phyloP scores from a whole-genome alignment of 1,140 invertebrate genomes.

The Drosophila eugracilis region DNA sequence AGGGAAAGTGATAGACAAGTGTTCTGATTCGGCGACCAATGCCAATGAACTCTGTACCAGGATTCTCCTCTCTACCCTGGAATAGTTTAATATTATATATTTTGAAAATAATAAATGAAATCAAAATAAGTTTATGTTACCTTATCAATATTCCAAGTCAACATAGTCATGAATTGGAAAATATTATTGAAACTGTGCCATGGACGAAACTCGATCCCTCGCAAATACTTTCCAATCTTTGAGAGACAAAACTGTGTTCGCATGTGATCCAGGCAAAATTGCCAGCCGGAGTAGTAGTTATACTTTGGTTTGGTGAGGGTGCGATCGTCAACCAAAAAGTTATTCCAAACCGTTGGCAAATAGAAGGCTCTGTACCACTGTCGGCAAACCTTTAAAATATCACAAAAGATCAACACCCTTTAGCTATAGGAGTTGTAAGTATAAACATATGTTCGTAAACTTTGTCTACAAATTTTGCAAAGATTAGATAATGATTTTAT shows the following conservation, averaged over 20 bases:
- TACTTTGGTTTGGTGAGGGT: conserved; percentile 91
- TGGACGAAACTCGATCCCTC: conserved; percentile 89
- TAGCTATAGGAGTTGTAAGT: not conserved
- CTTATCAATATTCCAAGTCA: conserved; percentile 90
- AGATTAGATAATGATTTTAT: not conserved
- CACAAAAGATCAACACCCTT: not conserved
- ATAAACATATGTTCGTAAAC: not conserved
- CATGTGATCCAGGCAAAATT: conserved; percentile 91
- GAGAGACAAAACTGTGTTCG: conserved; percentile 90
- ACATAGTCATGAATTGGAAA: conserved; percentile 93
- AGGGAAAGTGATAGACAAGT: conserved; percentile 92
- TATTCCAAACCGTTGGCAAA: conserved; percentile 90
- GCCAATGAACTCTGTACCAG: conserved; percentile 82
- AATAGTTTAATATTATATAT: not conserved
- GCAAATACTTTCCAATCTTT: conserved; percentile 89
- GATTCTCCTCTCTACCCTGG: conserved; percentile 51
- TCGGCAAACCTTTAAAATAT: conserved; percentile 66
- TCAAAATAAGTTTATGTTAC: conserved; percentile 16
- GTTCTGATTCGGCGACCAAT: conserved; percentile 87
- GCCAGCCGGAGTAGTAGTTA: conserved; percentile 94
- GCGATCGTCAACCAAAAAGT: conserved; percentile 89
- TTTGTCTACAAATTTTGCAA: not conserved
- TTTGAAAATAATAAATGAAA: not conserved
- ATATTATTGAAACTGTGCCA: conserved; percentile 93
- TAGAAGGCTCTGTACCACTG: conserved; percentile 91